Conservation (phyloP, 2,797 vertebrate species). For the Etheostoma perlongum region DNA sequence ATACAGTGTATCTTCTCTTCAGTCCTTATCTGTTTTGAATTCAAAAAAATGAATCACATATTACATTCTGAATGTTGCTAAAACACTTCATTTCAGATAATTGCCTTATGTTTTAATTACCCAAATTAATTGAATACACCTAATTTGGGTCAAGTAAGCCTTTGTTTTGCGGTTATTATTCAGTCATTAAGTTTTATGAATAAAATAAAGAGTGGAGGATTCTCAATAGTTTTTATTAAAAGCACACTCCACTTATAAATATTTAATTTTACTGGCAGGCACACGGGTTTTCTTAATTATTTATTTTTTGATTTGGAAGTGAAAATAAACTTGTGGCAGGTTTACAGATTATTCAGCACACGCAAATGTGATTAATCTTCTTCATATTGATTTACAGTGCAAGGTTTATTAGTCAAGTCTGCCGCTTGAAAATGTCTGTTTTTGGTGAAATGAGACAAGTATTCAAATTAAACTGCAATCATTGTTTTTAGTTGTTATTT, state of each 20-base stretch:
- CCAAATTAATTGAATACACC: conserved; percentile 9
- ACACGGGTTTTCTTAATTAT: neutral
- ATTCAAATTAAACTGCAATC: neutral
- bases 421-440: neutral
- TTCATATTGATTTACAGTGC: neutral
- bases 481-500: neutral
- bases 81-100: neutral
- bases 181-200: conserved; percentile 24
- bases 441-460: neutral
- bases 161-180: neutral
- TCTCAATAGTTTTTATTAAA: conserved; percentile 13
- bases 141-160: conserved; percentile 15
- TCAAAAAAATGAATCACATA: neutral
- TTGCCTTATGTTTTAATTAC: neutral
- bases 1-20: neutral
- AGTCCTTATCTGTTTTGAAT: neutral
- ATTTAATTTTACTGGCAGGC: neutral
- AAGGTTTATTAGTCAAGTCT: neutral
- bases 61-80: neutral
- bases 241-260: neutral
- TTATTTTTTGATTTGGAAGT: neutral
- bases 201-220: conserved; percentile 8
- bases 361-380: neutral
- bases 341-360: neutral
- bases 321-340: neutral